Conservation (phyloP, 2,888 invertebrate species). For the Drosophila melanocephala region DNA sequence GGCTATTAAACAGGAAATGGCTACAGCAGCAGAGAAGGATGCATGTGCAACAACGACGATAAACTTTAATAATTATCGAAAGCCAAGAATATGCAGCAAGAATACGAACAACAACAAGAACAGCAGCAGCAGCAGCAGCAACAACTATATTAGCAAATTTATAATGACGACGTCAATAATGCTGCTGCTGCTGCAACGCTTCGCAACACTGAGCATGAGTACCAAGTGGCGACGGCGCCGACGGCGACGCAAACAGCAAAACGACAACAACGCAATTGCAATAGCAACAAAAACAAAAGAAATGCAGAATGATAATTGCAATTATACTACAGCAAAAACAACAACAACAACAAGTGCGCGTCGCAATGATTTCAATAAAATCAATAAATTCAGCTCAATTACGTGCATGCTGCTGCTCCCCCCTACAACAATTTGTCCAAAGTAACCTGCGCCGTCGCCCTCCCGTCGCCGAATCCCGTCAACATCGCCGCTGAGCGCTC, state of each 20-base stretch:
- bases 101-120: slow-evolving; percentile 22
- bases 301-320: slow-evolving; percentile 65
- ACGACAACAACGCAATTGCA: slow-evolving; percentile 45
- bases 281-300: slow-evolving; percentile 29
- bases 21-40: slow-evolving; percentile 17
- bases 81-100: slow-evolving; percentile 56
- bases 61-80: slow-evolving; percentile 64
- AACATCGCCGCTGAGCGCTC: slow-evolving; percentile 64
- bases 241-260: slow-evolving; percentile 66
- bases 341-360: slow-evolving; percentile 28
- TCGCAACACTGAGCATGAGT: slow-evolving; percentile 66
- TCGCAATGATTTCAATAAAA: slow-evolving; percentile 78
- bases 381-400: slow-evolving; percentile 82
- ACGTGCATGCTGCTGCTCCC: slow-evolving; percentile 74
- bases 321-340: slow-evolving; percentile 54
- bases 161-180: slow-evolving; percentile 67
- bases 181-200: slow-evolving; percentile 53
- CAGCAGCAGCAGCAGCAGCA: slow-evolving; percentile 44
- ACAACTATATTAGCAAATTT: slow-evolving; percentile 60
- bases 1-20: slow-evolving; percentile 61
- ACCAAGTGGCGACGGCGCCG: slow-evolving; percentile 76
- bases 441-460: slow-evolving; percentile 58
- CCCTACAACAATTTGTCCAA: slow-evolving; percentile 80
- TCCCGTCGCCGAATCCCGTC: too few relatives aligned
- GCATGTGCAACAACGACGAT: slow-evolving; percentile 36